A percentile compares a stretch with the other conserved stretches of the same genome.
Conservation (phyloP, 2,888 invertebrate genomes). For the Nomada hirtipes region DNA sequence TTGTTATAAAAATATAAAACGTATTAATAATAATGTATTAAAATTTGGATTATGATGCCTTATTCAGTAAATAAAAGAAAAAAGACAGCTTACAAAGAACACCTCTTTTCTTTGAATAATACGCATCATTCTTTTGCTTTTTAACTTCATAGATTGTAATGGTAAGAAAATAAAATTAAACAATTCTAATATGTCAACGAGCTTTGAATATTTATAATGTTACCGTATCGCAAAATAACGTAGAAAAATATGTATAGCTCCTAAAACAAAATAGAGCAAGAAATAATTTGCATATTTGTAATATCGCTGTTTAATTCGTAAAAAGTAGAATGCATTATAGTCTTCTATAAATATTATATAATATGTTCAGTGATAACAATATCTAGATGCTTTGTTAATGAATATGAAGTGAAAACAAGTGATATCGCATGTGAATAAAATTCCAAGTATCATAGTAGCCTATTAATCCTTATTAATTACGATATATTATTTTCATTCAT, state of each 20-base stretch:
- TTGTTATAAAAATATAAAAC: slow-evolving; percentile 18
- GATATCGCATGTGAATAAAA: slow-evolving; percentile 4
- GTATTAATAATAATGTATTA: background rate
- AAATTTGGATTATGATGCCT: background rate
- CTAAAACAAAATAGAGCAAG: background rate
- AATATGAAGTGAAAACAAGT: slow-evolving; percentile 1
- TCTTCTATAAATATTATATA: slow-evolving; percentile 1
- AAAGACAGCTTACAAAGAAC: background rate
- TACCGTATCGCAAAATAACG: background rate
- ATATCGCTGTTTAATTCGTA: background rate
- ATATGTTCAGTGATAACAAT: background rate
- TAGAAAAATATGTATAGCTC: slow-evolving; percentile 1
- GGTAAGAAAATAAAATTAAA: background rate
- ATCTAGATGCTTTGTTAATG: slow-evolving; percentile 10
- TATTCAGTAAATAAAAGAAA: slow-evolving; percentile 1
- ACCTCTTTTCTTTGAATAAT: background rate
- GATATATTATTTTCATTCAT: slow-evolving; percentile 32
- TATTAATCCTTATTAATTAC: slow-evolving; percentile 29
- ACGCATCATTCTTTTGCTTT: background rate
- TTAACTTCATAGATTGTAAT: background rate
- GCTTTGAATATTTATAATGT: slow-evolving; percentile 12
- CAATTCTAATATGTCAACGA: background rate
- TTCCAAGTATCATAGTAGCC: slow-evolving; percentile 20
- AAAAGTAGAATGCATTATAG: slow-evolving; percentile 6
- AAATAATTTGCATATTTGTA: background rate